Conservation (phyloP, 2,797 vertebrate species). For the Liasis olivaceus region DNA sequence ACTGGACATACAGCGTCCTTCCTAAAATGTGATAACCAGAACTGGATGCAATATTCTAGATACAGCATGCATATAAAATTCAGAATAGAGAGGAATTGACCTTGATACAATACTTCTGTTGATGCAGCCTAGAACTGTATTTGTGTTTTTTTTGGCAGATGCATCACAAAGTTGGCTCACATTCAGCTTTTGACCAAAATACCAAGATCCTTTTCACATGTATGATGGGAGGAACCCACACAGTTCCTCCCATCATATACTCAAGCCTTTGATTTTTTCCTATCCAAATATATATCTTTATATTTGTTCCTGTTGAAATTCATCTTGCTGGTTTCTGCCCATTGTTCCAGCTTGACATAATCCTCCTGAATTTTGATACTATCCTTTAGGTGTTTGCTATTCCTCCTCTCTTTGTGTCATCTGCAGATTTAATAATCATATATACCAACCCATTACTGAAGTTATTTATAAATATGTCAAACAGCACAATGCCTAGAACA, state of each 20-base stretch:
- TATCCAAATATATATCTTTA: background rate
- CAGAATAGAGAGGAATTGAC: background rate
- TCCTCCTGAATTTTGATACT: background rate
- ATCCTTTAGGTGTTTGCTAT: background rate
- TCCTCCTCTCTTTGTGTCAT: background rate
- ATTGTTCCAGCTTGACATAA: background rate
- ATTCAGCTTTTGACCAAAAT: background rate
- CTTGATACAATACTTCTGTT: background rate
- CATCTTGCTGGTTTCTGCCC: background rate
- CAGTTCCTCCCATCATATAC: background rate
- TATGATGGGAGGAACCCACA: background rate
- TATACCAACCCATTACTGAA: background rate
- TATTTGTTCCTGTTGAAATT: background rate
- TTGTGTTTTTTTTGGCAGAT: background rate
- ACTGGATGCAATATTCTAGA: background rate
- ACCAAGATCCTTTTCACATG: background rate
- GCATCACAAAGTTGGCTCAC: background rate
- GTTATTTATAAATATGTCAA: background rate
- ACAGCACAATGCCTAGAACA: background rate
- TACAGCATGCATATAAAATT: background rate
- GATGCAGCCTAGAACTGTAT: background rate
- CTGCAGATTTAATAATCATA: background rate
- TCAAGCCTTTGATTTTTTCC: background rate
- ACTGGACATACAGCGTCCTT: background rate
- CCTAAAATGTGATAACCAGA: background rate